phyloP scores from a whole-genome alignment of 1,140 invertebrate genomes.

The Thalassaphorura encarpata region DNA sequence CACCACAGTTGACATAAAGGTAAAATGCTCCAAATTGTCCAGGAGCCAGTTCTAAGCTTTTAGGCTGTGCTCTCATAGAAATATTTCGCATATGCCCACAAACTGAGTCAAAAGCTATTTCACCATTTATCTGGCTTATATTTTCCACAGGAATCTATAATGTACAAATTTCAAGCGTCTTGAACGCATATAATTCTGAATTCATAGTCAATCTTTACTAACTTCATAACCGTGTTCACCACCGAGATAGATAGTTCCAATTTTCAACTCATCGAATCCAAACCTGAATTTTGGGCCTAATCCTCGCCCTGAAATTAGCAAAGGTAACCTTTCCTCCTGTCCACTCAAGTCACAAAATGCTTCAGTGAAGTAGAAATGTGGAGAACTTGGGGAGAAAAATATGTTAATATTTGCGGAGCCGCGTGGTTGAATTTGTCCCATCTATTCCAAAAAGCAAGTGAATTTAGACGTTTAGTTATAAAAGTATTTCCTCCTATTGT shows the following conservation, averaged over 20 bases:
- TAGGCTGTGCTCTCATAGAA: constrained; percentile 9
- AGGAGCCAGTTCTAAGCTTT: constrained; percentile 5
- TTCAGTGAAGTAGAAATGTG: constrained; percentile 30
- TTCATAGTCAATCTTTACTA: not conserved
- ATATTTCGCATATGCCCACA: not conserved
- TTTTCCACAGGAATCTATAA: constrained; percentile 33
- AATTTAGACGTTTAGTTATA: not conserved
- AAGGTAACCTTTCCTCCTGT: constrained; percentile 34
- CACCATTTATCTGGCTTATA: constrained; percentile 35
- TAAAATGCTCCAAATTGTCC: constrained; percentile 18
- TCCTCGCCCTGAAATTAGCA: constrained; percentile 36
- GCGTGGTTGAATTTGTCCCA: constrained; percentile 36
- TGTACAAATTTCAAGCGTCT: no score
- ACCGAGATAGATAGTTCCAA: constrained; percentile 34
- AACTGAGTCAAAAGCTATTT: constrained; percentile 29
- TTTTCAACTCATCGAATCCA: constrained; percentile 35
- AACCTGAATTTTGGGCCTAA: constrained; percentile 37
- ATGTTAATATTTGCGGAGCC: constrained; percentile 33
- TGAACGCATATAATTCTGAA: no score
- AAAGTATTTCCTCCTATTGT: not conserved
- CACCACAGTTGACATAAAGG: constrained; percentile 6
- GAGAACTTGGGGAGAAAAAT: constrained; percentile 35
- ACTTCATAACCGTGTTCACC: constrained; percentile 37
- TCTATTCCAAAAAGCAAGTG: constrained; percentile 1
- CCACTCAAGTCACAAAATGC: constrained; percentile 39